A percentile compares a stretch with the other conserved stretches of the same genome.
phyloP scores from a whole-genome alignment of 2,113 vertebrate species.

The Otocyon megalotis region DNA sequence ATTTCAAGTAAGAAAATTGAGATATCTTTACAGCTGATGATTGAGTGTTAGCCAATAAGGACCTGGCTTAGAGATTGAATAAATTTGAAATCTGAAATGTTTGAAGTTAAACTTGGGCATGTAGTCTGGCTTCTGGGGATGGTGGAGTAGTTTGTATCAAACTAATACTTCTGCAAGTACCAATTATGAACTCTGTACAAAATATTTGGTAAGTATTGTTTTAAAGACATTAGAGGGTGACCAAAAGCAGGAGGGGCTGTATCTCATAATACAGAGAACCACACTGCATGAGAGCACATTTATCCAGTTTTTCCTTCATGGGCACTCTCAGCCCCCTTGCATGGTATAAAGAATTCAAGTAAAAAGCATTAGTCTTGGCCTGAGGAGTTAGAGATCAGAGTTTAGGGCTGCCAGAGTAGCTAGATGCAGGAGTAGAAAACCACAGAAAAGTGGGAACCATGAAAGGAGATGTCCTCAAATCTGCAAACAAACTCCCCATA shows the following conservation, averaged over 20 bases:
- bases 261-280: neutral
- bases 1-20: conserved; percentile 24
- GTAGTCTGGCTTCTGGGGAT: neutral
- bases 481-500: neutral
- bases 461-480: neutral
- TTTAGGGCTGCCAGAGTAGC: neutral
- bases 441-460: neutral
- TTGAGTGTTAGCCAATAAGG: neutral
- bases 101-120: neutral
- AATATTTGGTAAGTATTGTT: neutral
- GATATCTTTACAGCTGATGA: neutral
- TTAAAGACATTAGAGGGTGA: neutral
- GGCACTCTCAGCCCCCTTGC: neutral
- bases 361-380: neutral
- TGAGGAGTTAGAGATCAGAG: neutral
- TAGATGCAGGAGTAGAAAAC: neutral
- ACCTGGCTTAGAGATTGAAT: neutral
- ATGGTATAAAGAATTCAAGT: neutral
- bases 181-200: neutral
- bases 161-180: neutral
- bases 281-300: neutral
- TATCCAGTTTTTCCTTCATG: neutral
- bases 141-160: neutral
- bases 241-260: neutral
- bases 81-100: conserved; percentile 24